Conservation (phyloP, 2,888 invertebrate species). For the Eugnorisma glareosa region DNA sequence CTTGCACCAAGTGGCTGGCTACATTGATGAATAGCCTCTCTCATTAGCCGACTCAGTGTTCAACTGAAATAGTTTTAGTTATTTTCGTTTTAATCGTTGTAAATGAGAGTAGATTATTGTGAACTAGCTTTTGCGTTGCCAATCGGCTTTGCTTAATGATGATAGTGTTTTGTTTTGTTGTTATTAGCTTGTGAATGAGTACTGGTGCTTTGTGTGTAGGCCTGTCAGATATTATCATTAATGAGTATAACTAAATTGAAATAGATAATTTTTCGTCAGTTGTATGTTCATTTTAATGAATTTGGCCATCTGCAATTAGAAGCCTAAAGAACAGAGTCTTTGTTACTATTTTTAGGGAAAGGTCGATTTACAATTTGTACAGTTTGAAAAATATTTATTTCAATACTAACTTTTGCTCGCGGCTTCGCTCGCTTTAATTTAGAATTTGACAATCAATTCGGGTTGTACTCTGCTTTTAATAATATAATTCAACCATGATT, state of each 20-base stretch:
- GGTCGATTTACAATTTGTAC: no score
- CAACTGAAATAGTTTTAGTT: constrained; percentile 59
- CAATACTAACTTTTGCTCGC: no score
- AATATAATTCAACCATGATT: no score
- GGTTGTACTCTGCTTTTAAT: no score
- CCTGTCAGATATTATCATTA: background rate
- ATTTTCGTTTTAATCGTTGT: constrained; percentile 59
- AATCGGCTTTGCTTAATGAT: constrained; percentile 12
- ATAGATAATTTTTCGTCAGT: no score
- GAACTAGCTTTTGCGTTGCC: constrained; percentile 16
- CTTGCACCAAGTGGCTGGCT: constrained; percentile 48
- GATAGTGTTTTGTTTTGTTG: background rate
- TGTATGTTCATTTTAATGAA: no score
- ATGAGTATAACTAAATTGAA: background rate
- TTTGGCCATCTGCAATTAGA: no score
- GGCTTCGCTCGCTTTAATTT: no score
- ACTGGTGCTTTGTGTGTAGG: background rate
- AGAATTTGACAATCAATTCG: no score
- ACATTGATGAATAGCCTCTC: constrained; percentile 63
- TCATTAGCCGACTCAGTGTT: constrained; percentile 59
- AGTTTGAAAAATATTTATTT: no score
- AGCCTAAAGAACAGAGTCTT: no score
- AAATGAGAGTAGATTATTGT: constrained; percentile 46
- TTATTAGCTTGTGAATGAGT: background rate
- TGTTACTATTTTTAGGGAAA: no score